Evolutionary conservation across 92 coral and sea anemone species (phyloP).

Genomic region (Ricordea florida): DNA sequence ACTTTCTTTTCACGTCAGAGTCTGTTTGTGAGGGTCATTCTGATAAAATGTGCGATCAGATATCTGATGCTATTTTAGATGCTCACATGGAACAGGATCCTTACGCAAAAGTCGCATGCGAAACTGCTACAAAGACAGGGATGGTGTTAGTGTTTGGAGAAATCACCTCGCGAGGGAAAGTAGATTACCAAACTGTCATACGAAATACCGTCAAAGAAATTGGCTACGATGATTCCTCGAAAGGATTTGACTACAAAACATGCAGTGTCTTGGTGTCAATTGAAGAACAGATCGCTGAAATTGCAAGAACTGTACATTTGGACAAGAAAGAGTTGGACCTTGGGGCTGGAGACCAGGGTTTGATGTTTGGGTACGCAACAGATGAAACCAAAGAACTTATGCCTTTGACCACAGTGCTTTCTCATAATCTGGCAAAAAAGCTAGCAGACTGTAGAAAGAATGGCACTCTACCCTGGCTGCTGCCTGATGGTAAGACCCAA

Average conservation of each 20-base stretch:
- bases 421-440: conserved; percentile 68
- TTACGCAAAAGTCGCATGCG: conserved; percentile 83
- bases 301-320: conserved; percentile 66
- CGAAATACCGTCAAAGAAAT: conserved; percentile 86
- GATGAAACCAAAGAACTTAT: conserved; percentile 82
- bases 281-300: conserved; percentile 72
- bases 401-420: conserved; percentile 86
- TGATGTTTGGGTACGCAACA: conserved; percentile 92
- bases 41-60: conserved; percentile 92
- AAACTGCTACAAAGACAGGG: conserved; percentile 82
- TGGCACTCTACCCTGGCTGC: conserved; percentile 78
- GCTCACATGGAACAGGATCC: conserved; percentile 87
- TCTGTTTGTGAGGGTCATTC: conserved; percentile 86
- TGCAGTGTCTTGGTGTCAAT: conserved; percentile 83
- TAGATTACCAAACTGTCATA: conserved; percentile 76
- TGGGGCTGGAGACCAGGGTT: conserved; percentile 90
- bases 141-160: conserved; percentile 85
- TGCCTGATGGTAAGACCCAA: conserved; percentile 87
- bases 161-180: conserved; percentile 74
- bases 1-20: conserved; percentile 88
- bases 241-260: conserved; percentile 89
- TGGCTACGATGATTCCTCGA: conserved; percentile 85
- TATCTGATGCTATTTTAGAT: conserved; percentile 89
- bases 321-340: conserved; percentile 67
- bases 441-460: conserved; percentile 68